Percentiles rank a stretch among this genome's conserved stretches.
Conservation (phyloP, 2,888 invertebrate species). For the Tenthredo distinguenda region DNA sequence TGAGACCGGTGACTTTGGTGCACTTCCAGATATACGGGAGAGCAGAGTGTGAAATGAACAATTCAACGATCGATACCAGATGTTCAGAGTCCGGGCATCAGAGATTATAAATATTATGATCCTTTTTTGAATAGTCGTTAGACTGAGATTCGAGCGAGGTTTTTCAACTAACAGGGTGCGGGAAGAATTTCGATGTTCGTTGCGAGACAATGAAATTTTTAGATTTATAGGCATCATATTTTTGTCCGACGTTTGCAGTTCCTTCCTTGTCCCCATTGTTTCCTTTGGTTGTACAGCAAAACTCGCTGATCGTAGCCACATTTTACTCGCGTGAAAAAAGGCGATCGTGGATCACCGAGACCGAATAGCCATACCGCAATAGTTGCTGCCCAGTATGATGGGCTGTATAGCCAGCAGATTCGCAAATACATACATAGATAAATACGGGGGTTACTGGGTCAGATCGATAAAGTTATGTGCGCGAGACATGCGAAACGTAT, state of each 20-base stretch:
- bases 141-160: background rate
- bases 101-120: conserved; percentile 1
- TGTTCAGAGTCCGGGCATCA: too few relatives aligned
- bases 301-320: background rate
- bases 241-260: background rate
- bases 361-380: background rate
- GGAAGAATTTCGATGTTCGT: background rate
- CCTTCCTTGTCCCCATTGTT: background rate
- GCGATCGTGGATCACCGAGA: background rate
- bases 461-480: background rate
- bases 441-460: conserved; percentile 28
- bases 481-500: background rate
- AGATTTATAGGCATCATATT: background rate
- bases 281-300: background rate
- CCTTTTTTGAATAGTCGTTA: background rate
- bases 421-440: background rate
- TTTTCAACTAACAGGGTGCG: background rate
- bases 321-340: background rate
- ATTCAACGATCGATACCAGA: background rate
- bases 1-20: conserved; percentile 68
- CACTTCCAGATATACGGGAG: conserved; percentile 73
- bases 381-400: background rate
- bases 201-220: background rate
- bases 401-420: background rate
- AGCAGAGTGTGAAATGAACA: conserved; percentile 67